phyloP scores from a whole-genome alignment of 1,140 invertebrate genomes.

The Frieseomelitta varia region DNA sequence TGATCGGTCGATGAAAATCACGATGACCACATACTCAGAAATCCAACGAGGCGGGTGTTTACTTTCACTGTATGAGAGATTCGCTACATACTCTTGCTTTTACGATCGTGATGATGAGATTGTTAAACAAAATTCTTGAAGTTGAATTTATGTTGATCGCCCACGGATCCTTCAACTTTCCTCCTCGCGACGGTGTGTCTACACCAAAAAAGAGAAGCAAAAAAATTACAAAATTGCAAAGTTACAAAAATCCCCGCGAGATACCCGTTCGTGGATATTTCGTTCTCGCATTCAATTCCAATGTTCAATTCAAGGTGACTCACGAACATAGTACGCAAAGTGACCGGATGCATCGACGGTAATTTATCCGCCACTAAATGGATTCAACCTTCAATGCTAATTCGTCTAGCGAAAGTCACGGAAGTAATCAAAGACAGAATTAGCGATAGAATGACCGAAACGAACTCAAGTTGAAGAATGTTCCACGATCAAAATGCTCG shows the following conservation, averaged over 20 bases:
- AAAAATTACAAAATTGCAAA: conserved; percentile 10
- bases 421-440: conserved; percentile 37
- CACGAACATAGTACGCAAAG: conserved; percentile 31
- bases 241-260: not conserved
- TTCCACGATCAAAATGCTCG: conserved; percentile 8
- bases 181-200: too few species aligned
- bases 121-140: not conserved
- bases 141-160: not conserved
- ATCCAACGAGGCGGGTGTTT: conserved; percentile 19
- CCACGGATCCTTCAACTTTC: not conserved
- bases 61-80: conserved; percentile 26
- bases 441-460: conserved; percentile 21
- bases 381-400: conserved; percentile 56
- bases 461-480: not conserved
- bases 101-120: not conserved
- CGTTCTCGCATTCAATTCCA: conserved; percentile 42
- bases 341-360: conserved; percentile 58
- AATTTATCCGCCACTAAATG: conserved; percentile 58
- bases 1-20: conserved; percentile 8
- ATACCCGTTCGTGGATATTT: conserved; percentile 18
- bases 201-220: not conserved
- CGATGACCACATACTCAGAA: not conserved
- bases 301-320: conserved; percentile 55
- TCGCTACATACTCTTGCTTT: conserved; percentile 9
- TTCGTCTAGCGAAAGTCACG: conserved; percentile 60